These are phyloP conservation scores for Pachyuromys duprasi DNA, from an alignment of 2,797 vertebrate species.

Conservation along the genomic window DNA sequence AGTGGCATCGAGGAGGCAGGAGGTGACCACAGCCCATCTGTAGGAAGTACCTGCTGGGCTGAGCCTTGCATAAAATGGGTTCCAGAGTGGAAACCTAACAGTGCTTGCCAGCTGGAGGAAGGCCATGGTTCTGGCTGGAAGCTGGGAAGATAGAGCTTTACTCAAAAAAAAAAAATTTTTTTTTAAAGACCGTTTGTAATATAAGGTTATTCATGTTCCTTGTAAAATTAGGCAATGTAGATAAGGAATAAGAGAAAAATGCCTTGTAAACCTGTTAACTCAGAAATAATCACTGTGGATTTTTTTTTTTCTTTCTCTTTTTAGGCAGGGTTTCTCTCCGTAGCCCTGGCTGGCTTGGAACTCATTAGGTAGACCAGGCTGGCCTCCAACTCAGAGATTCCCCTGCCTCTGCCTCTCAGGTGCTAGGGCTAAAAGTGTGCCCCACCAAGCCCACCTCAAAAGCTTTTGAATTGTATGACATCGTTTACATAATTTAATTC, in stretches of 20 bases:
- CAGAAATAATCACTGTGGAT: background rate
- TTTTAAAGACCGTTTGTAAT: conserved; percentile 7
- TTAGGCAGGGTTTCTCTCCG: background rate
- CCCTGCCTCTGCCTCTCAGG: too few species aligned
- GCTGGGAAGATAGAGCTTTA: background rate
- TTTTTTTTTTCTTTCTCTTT: background rate
- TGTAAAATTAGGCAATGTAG: conserved; percentile 40
- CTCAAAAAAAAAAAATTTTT: background rate
- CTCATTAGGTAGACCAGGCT: too few species aligned
- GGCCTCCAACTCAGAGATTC: too few species aligned
- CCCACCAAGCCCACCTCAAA: too few species aligned
- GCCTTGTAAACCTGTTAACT: background rate
- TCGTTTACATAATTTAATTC: too few species aligned
- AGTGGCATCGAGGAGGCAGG: background rate
- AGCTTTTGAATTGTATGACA: background rate
- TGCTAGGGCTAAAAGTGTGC: too few species aligned
- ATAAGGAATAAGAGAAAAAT: conserved; percentile 34
- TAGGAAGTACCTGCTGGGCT: background rate
- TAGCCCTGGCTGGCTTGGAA: too few species aligned
- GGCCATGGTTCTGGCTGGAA: background rate
- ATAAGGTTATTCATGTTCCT: conserved; percentile 25
- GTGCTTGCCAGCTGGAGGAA: background rate
- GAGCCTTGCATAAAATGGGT: background rate
- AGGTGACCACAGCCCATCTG: background rate
- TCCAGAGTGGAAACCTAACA: background rate